A percentile compares a stretch with the other conserved stretches of the same genome.
Conservation (phyloP, 2,888 invertebrate genomes). For the Hirtodrosophila alboralis region DNA sequence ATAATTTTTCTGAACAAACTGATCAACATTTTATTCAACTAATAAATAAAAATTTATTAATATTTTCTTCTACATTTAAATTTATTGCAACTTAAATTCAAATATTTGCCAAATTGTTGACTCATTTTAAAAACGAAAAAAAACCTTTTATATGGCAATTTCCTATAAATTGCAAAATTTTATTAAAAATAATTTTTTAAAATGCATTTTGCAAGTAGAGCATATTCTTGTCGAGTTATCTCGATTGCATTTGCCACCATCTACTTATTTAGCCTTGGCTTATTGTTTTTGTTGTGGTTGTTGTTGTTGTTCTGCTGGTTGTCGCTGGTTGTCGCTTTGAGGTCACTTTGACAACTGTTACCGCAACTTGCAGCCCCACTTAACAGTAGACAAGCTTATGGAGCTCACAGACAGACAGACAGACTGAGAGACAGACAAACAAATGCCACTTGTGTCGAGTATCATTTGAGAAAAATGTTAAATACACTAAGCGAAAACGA, state of each 20-base stretch:
- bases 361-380: conserved; percentile 73
- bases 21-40: too few relatives aligned
- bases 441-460: conserved; percentile 75
- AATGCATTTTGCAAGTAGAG: conserved; percentile 5
- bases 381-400: conserved; percentile 65
- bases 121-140: too few relatives aligned
- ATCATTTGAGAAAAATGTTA: conserved; percentile 79
- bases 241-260: conserved; percentile 7
- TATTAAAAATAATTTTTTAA: conserved; percentile 2
- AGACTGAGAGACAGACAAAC: conserved; percentile 11
- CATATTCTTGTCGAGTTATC: conserved; percentile 7
- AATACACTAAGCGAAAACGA: conserved; percentile 71
- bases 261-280: conserved; percentile 1
- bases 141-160: too few relatives aligned
- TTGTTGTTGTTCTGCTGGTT: conserved; percentile 25
- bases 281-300: conserved; percentile 31
- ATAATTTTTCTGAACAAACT: too few relatives aligned
- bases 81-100: too few relatives aligned
- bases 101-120: too few relatives aligned
- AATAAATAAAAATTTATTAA: too few relatives aligned
- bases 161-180: too few relatives aligned
- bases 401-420: conserved; percentile 9
- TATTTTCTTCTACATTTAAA: too few relatives aligned
- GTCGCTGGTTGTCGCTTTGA: conserved; percentile 59
- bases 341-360: conserved; percentile 78